Conservation (phyloP, 2,888 invertebrate genomes). For the Limnephilus auricula region DNA sequence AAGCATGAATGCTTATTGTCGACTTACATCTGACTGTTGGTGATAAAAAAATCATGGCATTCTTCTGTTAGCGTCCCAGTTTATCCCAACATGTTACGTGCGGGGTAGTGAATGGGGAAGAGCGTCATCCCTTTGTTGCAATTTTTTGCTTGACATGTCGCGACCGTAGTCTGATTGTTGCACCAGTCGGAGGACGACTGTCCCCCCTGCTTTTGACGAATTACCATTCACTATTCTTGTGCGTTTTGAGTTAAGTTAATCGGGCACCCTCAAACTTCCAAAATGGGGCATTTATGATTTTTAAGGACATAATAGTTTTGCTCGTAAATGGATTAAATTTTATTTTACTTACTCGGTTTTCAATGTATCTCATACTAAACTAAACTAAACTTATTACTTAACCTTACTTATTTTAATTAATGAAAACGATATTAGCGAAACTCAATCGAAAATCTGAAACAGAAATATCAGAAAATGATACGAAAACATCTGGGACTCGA, state of each 20-base stretch:
- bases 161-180: constrained; percentile 63
- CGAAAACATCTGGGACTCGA: too few species aligned
- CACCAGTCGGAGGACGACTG: constrained; percentile 61
- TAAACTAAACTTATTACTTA: too few species aligned
- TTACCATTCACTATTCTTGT: constrained; percentile 57
- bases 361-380: too few species aligned
- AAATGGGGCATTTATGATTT: too few species aligned
- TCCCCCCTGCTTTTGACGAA: constrained; percentile 61
- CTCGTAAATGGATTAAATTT: too few species aligned
- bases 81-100: constrained; percentile 50
- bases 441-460: too few species aligned
- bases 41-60: constrained; percentile 51
- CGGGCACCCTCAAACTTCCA: constrained; percentile 13
- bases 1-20: constrained; percentile 66
- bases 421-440: too few species aligned
- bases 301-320: too few species aligned
- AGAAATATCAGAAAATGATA: too few species aligned
- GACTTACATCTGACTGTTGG: constrained; percentile 55
- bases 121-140: constrained; percentile 65
- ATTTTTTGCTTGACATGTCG: constrained; percentile 66
- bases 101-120: constrained; percentile 52
- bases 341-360: too few species aligned
- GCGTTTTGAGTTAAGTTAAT: constrained; percentile 41
- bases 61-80: constrained; percentile 41
- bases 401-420: too few species aligned